phyloP scores from a whole-genome alignment of 2,797 vertebrate species.

The Lacerta bilineata region DNA sequence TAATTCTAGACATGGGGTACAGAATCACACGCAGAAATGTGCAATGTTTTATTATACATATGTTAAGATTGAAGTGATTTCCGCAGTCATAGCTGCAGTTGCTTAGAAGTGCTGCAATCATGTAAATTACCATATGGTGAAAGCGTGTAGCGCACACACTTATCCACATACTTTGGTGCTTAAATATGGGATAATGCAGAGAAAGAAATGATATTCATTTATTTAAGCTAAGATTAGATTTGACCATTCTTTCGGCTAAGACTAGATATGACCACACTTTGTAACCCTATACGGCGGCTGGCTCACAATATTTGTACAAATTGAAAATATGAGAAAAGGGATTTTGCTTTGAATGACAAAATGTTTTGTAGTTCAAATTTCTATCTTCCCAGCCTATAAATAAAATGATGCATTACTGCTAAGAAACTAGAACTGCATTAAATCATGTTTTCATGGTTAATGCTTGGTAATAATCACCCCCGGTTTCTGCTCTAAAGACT shows the following conservation, averaged over 20 bases:
- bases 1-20: neutral
- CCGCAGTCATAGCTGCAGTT: neutral
- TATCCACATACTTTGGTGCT: neutral
- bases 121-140: neutral
- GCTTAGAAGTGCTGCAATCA: slow-evolving; percentile 7
- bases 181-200: neutral
- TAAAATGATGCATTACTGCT: slow-evolving; percentile 40
- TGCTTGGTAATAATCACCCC: slow-evolving; percentile 20
- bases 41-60: neutral
- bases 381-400: slow-evolving; percentile 44
- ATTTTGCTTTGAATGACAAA: slow-evolving; percentile 39
- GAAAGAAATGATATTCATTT: neutral
- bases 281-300: neutral
- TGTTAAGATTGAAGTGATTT: neutral
- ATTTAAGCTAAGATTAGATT: neutral
- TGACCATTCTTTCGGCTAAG: neutral
- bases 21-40: neutral
- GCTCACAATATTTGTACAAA: slow-evolving; percentile 40
- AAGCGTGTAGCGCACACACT: neutral
- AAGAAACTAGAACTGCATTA: slow-evolving; percentile 42
- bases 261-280: neutral
- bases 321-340: slow-evolving; percentile 44
- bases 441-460: slow-evolving; percentile 18
- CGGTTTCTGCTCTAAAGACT: slow-evolving; percentile 12
- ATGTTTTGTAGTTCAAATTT: slow-evolving; percentile 33